phyloP scores from a whole-genome alignment of 2,888 invertebrate species.

The Adelphocoris suturalis region DNA sequence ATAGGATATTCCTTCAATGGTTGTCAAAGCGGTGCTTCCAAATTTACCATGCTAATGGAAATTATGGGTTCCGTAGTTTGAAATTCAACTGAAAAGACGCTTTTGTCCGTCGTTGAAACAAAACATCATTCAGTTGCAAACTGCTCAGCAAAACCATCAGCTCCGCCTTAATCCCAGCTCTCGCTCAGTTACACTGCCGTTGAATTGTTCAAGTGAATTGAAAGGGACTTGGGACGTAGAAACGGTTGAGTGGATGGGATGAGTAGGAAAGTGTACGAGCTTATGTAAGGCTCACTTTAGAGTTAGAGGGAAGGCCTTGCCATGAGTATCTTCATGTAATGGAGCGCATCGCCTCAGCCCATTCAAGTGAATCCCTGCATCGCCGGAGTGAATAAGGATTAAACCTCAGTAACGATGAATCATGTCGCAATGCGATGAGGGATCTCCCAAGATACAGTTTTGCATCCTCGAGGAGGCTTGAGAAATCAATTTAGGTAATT shows the following conservation, averaged over 20 bases:
- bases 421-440: background rate
- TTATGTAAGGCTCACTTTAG: background rate
- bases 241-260: background rate
- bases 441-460: too few species aligned
- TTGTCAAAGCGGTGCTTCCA: too few species aligned
- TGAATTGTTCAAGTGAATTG: conserved; percentile 45
- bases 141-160: background rate
- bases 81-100: too few species aligned
- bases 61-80: too few species aligned
- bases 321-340: background rate
- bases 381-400: background rate
- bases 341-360: background rate
- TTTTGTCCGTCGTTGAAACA: background rate
- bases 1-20: too few species aligned
- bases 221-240: conserved; percentile 2
- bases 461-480: too few species aligned
- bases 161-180: conserved; percentile 19
- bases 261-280: background rate
- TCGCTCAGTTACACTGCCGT: conserved; percentile 30
- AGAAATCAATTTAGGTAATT: too few species aligned
- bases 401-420: background rate
- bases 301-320: background rate
- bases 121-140: background rate
- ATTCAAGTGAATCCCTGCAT: background rate
- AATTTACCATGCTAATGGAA: too few species aligned